A percentile compares a stretch with the other conserved stretches of the same genome.
Conservation (phyloP, 1,140 invertebrate species). For the Armadillidium nasatum region DNA sequence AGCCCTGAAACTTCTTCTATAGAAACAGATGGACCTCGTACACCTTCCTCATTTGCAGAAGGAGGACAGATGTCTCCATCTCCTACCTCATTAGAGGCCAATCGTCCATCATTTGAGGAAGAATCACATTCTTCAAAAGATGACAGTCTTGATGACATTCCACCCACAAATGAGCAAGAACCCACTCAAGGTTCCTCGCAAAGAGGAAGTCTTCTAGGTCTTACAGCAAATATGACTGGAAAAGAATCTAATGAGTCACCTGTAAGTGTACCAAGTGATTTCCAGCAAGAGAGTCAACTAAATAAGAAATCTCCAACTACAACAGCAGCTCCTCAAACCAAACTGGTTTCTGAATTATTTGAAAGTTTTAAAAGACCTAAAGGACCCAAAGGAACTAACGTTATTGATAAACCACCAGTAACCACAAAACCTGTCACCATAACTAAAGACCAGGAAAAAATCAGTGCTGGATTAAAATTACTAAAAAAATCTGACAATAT, state of each 20-base stretch:
- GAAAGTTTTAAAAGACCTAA: constrained; percentile 48
- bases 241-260: background rate
- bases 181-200: constrained; percentile 25
- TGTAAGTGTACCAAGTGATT: background rate
- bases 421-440: background rate
- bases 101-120: constrained; percentile 35
- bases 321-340: constrained; percentile 16
- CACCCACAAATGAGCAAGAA: constrained; percentile 25
- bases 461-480: constrained; percentile 34
- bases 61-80: constrained; percentile 31
- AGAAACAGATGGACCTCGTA: constrained; percentile 50
- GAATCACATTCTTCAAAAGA: constrained; percentile 32
- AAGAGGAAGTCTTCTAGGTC: constrained; percentile 29
- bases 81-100: constrained; percentile 26
- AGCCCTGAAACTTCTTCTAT: constrained; percentile 48
- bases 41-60: constrained; percentile 44
- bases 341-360: constrained; percentile 54
- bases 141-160: constrained; percentile 38
- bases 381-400: constrained; percentile 45
- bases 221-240: background rate
- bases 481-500: constrained; percentile 39
- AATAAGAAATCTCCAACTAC: constrained; percentile 9
- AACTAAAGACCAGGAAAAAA: constrained; percentile 9
- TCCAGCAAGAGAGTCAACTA: too few relatives aligned
- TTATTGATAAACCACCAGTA: constrained; percentile 45